A percentile compares a stretch with the other conserved stretches of the same genome.
These are phyloP conservation scores for Battus philenor DNA, from an alignment of 1,140 invertebrate genomes.

Conservation along the genomic window DNA sequence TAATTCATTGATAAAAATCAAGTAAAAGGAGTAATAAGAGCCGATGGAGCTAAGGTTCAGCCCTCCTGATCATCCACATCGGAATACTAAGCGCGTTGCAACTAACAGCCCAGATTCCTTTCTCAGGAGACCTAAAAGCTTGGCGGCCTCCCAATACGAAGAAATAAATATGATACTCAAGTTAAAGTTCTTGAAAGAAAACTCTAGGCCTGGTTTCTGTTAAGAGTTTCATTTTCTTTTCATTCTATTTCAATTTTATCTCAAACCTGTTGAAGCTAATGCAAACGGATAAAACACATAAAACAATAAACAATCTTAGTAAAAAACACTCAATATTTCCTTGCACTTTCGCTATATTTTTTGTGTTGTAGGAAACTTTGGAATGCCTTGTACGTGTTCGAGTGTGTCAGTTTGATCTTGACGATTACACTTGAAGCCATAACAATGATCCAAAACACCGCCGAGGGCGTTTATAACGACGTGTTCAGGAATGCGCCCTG, in stretches of 20 bases:
- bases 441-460: slow-evolving; percentile 34
- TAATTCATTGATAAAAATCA: too few species aligned
- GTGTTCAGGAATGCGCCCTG: slow-evolving; percentile 53
- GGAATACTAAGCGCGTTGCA: too few species aligned
- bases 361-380: slow-evolving; percentile 28
- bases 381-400: slow-evolving; percentile 46
- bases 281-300: neutral
- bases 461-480: slow-evolving; percentile 33
- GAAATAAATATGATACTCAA: too few species aligned
- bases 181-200: neutral
- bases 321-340: neutral
- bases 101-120: too few species aligned
- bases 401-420: slow-evolving; percentile 29
- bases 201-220: neutral
- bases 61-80: too few species aligned
- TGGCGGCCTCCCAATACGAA: too few species aligned
- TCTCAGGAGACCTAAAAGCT: too few species aligned
- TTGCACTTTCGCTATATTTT: neutral
- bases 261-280: neutral
- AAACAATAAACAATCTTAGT: neutral
- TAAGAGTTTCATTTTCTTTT: neutral
- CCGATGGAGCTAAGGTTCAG: too few species aligned
- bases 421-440: slow-evolving; percentile 30
- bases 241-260: neutral
- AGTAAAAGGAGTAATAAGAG: too few species aligned